phyloP scores from a whole-genome alignment of 2,888 invertebrate genomes.

The Perizoma affinitatum region DNA sequence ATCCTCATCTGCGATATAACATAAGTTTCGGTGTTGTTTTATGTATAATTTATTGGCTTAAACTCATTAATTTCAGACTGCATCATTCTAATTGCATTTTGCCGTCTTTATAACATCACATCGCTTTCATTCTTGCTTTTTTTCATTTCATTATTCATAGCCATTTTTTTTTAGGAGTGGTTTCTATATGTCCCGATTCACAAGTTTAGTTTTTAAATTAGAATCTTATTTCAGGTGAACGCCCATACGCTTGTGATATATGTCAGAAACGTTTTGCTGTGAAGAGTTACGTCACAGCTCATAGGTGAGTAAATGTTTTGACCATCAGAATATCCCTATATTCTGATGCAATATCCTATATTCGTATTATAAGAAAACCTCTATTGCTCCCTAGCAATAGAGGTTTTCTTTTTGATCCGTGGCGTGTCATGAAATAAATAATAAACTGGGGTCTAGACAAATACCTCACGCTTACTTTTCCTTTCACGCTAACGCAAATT shows the following conservation, averaged over 20 bases:
- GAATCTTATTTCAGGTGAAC: slow-evolving; percentile 83
- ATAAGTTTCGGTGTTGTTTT: slow-evolving; percentile 63
- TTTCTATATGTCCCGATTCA: not conserved
- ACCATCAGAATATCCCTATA: no score
- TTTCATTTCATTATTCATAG: slow-evolving; percentile 44
- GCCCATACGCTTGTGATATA: slow-evolving; percentile 91
- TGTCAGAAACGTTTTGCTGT: slow-evolving; percentile 92
- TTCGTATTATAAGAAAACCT: no score
- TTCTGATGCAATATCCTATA: no score
- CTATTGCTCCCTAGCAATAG: no score
- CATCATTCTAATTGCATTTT: slow-evolving; percentile 79
- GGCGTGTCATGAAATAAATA: no score
- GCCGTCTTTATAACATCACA: slow-evolving; percentile 81
- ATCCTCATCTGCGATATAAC: slow-evolving; percentile 69
- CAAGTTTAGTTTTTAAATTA: slow-evolving; percentile 2
- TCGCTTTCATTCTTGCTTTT: slow-evolving; percentile 63
- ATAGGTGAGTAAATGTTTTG: slow-evolving; percentile 73
- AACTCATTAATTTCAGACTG: slow-evolving; percentile 74
- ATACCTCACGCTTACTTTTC: no score
- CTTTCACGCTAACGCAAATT: no score
- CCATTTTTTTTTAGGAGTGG: slow-evolving; percentile 4
- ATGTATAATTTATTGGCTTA: slow-evolving; percentile 69
- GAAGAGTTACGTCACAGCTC: slow-evolving; percentile 91
- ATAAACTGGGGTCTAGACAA: no score
- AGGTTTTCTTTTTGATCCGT: no score